Percentiles rank a stretch among this genome's conserved stretches.
Evolutionary conservation across 1,140 invertebrate species (phyloP).

Genomic region (Procambarus virginalis): DNA sequence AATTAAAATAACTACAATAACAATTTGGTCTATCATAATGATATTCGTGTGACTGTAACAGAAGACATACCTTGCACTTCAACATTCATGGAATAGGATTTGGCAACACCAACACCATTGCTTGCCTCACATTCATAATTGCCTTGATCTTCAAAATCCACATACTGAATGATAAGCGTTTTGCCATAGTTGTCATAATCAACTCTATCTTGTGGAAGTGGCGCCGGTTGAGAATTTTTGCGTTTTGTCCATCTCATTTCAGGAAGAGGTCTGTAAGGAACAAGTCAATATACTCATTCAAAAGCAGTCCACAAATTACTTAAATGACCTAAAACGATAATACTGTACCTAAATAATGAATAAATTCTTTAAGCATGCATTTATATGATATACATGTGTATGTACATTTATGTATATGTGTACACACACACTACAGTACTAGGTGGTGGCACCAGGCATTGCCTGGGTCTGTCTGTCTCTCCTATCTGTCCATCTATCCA

Average conservation of each 20-base stretch:
- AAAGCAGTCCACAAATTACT: background rate
- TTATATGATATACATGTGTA: background rate
- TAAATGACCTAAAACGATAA: too few relatives aligned
- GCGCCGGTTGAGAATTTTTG: conserved; percentile 74
- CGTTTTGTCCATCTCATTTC: conserved; percentile 85
- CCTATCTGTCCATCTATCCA: too few relatives aligned
- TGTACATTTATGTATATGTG: too few relatives aligned
- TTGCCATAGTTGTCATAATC: conserved; percentile 91
- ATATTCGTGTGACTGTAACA: background rate
- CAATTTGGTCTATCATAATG: background rate
- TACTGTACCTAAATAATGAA: too few relatives aligned
- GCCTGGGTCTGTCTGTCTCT: too few relatives aligned
- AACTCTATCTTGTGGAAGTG: conserved; percentile 81
- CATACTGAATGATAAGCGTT: conserved; percentile 89
- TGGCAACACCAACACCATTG: conserved; percentile 89
- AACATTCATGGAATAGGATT: conserved; percentile 89
- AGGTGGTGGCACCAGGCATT: too few relatives aligned
- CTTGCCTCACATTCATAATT: conserved; percentile 92
- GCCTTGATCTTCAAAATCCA: conserved; percentile 90
- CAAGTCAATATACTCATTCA: background rate
- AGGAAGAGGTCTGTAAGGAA: conserved; percentile 75
- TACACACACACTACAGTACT: too few relatives aligned
- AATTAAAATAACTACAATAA: too few relatives aligned
- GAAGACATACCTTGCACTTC: conserved; percentile 81
- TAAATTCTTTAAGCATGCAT: too few relatives aligned